Conservation (phyloP, 2,888 invertebrate genomes). For the Caenorhabditis imperialis region DNA sequence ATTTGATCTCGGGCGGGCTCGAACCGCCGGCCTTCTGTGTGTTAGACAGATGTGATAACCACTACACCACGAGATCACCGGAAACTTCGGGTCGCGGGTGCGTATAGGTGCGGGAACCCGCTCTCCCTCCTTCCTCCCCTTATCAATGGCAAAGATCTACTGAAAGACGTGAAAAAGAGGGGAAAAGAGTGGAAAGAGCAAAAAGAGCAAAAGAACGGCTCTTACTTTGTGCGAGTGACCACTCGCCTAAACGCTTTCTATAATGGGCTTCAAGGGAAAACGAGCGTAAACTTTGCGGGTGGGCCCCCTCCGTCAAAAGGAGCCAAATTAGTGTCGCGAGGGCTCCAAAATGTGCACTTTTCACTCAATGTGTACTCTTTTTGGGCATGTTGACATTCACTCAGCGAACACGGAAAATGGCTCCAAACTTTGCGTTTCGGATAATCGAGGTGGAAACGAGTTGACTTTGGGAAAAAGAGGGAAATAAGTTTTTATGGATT, state of each 20-base stretch:
- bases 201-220: constrained; percentile 24
- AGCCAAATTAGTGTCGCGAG: constrained; percentile 41
- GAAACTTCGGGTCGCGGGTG: not conserved
- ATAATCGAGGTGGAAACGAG: too few relatives aligned
- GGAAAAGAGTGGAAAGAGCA: constrained; percentile 3
- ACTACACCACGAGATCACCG: constrained; percentile 71
- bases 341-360: constrained; percentile 19
- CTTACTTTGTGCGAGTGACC: not conserved
- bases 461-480: too few relatives aligned
- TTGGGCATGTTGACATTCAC: not conserved
- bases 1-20: constrained; percentile 73
- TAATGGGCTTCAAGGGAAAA: too few relatives aligned
- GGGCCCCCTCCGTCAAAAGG: constrained; percentile 36
- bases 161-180: constrained; percentile 3
- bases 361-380: constrained; percentile 6
- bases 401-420: too few relatives aligned
- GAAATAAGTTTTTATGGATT: too few relatives aligned
- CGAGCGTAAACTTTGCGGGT: constrained; percentile 47
- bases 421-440: too few relatives aligned
- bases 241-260: too few relatives aligned
- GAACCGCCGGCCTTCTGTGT: constrained; percentile 76
- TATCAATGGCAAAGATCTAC: constrained; percentile 24
- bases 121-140: not conserved
- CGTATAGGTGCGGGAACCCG: not conserved
- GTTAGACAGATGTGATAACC: constrained; percentile 76